Evolutionary conservation across 2,888 invertebrate species (phyloP), one percentile per base, ranked within the genome.

Genomic region (Buathra laborator): DNA sequence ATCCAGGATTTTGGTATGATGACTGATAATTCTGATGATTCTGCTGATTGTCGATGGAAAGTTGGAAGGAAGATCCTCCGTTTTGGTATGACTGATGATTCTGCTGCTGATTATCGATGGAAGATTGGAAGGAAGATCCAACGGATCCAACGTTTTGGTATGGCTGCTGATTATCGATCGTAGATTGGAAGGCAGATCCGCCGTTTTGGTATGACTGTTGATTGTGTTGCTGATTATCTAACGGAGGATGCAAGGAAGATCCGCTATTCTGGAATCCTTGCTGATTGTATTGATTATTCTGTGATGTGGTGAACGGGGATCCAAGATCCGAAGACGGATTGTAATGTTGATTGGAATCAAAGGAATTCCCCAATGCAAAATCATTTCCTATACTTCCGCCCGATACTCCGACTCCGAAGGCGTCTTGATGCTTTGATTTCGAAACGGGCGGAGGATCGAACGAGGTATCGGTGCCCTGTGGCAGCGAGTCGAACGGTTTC

Each of bases 401-500:
- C 2, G 44, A 32, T 5, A 14, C 72, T n/a, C 46, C 67, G 10
- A 59, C 72, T 43, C 71, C 71, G 3, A 53, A 64, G 19, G 81
- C 16, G 10, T 71, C 56, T 9, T 79, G 71, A 51, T 76, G 66
- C 68, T 46, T 72, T 3, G 56, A 77, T 56, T 82, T 56, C 3
- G 75, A 14, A 12, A 72, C 48, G 5, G 67, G 51, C 3, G 75
- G 66, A 46, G 82, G 24, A 48, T 71, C 53, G 29, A 70, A 70
- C 10, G 81, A 56, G 10, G 64, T 64, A 51, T 78, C 86, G 82
- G 48, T 86, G 78, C 72, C 51, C 44, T 79, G 81, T 19, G 81
- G 86, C 32, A 80, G 16, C 59, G 81, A 72, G 56, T 75, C 75
- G 51, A 86, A 81, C 19, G 80, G 86, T 53, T 85, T 84, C 2